phyloP scores from a whole-genome alignment of 2,113 vertebrate genomes.

The Gallinago undulata region DNA sequence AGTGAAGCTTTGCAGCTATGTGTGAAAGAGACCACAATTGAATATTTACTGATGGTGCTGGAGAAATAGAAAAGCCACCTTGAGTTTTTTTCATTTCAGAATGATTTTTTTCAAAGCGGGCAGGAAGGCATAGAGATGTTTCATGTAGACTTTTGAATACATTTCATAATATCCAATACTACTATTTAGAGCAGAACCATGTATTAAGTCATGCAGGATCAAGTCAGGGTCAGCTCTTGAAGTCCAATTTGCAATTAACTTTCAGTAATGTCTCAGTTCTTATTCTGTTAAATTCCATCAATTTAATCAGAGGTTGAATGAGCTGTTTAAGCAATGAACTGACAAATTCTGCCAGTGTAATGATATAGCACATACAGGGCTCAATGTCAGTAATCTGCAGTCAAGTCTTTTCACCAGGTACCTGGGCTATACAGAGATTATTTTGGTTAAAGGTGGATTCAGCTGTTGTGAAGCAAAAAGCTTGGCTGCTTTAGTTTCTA shows the following conservation, averaged over 20 bases:
- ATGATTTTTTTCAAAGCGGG: neutral
- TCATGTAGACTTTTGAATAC: neutral
- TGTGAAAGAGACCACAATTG: neutral
- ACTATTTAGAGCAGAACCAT: neutral
- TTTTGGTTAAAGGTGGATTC: neutral
- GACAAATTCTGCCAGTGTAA: neutral
- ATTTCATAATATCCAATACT: neutral
- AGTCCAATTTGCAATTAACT: neutral
- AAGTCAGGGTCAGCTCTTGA: neutral
- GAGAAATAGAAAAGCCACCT: neutral
- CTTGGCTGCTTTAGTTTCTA: neutral
- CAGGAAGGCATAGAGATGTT: neutral
- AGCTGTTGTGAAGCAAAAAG: neutral
- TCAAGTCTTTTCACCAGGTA: neutral
- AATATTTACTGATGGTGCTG: neutral
- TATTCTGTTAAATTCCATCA: neutral
- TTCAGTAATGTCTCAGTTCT: neutral
- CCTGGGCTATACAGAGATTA: neutral
- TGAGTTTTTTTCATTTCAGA: neutral
- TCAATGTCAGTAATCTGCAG: neutral
- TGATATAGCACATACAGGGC: neutral
- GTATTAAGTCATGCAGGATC: neutral
- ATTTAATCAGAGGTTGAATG: neutral
- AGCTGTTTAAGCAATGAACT: neutral
- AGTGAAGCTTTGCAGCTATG: neutral